Evolutionary conservation across 2,113 vertebrate genomes (phyloP).

Genomic region (Tragelaphus buxtoni): DNA sequence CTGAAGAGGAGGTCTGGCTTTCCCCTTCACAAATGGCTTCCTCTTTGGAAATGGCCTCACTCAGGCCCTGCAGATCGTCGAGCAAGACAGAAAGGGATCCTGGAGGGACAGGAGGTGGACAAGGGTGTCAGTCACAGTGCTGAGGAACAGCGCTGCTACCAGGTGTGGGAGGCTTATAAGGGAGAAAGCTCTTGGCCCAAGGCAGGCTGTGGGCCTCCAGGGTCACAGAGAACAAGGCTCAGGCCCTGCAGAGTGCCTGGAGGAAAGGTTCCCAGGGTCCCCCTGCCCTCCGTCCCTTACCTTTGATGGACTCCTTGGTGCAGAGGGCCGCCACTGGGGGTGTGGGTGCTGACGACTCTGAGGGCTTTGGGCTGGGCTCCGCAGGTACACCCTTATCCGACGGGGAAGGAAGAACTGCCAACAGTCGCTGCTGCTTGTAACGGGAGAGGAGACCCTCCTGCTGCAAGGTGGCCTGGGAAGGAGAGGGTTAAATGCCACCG

Average conservation of each 20-base stretch:
- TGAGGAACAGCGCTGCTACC: no score
- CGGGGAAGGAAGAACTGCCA: background rate
- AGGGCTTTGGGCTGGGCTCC: background rate
- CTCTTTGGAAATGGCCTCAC: conserved; percentile 72
- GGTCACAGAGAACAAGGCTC: background rate
- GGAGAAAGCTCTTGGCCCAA: background rate
- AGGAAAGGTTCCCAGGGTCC: background rate
- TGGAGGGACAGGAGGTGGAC: background rate
- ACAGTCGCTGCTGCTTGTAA: conserved; percentile 71
- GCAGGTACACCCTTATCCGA: background rate
- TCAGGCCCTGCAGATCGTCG: conserved; percentile 73
- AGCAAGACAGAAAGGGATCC: conserved; percentile 72
- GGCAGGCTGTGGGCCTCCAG: background rate
- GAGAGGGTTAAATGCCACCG: conserved; percentile 32
- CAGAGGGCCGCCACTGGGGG: background rate
- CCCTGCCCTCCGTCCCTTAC: background rate
- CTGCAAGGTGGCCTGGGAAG: conserved; percentile 75
- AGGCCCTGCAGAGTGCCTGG: background rate
- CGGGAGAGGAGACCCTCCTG: conserved; percentile 77
- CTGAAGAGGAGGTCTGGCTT: background rate
- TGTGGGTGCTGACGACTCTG: background rate
- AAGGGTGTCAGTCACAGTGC: background rate
- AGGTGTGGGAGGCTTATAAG: rapidly evolving
- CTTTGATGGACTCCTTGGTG: background rate
- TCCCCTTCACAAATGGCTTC: conserved; percentile 55